A percentile compares a stretch with the other conserved stretches of the same genome.
These are phyloP conservation scores for Polydrusus cervinus DNA, from an alignment of 2,888 invertebrate genomes.

Conservation along the genomic window DNA sequence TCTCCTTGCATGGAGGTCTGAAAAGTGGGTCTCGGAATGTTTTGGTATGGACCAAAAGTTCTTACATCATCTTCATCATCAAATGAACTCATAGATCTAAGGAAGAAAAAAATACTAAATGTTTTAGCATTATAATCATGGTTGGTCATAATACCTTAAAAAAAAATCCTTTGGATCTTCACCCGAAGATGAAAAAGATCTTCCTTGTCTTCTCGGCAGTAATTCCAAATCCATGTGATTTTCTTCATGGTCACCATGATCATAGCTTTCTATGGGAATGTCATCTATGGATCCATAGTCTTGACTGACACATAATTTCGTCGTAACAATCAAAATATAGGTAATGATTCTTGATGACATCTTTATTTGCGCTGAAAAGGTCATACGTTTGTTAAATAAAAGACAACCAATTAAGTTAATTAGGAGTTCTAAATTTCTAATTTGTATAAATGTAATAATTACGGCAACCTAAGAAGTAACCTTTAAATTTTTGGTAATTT, in stretches of 20 bases:
- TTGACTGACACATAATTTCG: conserved; percentile 36
- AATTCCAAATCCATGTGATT: conserved; percentile 61
- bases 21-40: conserved; percentile 43
- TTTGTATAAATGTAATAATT: conserved; percentile 18
- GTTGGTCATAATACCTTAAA: conserved; percentile 46
- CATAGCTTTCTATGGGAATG: conserved; percentile 59
- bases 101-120: neutral
- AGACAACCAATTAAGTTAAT: conserved; percentile 13
- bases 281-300: conserved; percentile 58
- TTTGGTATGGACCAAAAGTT: conserved; percentile 32
- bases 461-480: neutral
- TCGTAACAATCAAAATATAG: conserved; percentile 3
- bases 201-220: conserved; percentile 58
- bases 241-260: conserved; percentile 58
- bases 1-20: neutral
- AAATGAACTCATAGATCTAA: conserved; percentile 43
- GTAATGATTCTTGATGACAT: neutral
- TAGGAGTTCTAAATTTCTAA: conserved; percentile 17
- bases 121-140: neutral
- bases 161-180: conserved; percentile 57
- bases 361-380: conserved; percentile 1
- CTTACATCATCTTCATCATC: conserved; percentile 45
- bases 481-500: conserved; percentile 33
- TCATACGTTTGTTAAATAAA: conserved; percentile 4
- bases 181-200: conserved; percentile 47